Conservation (phyloP, 2,113 vertebrate species). For the Cinclus mexicanus region DNA sequence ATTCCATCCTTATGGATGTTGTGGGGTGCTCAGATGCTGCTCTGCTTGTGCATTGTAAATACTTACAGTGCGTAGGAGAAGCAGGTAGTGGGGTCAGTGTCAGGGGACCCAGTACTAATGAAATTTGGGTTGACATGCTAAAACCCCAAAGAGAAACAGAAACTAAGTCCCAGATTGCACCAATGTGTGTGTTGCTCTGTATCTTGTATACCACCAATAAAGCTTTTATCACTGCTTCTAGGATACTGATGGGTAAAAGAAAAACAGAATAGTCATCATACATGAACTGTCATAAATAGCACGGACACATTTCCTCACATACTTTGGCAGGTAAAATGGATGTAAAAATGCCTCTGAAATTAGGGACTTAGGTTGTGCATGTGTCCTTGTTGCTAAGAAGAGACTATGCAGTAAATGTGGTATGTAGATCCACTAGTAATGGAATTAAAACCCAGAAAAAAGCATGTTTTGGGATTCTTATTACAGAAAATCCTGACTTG, state of each 20-base stretch:
- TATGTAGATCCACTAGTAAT: background rate
- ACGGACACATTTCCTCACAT: background rate
- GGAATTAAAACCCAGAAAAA: background rate
- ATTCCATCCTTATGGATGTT: background rate
- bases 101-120: background rate
- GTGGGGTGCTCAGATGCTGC: background rate
- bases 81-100: background rate
- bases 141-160: background rate
- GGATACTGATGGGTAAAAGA: background rate
- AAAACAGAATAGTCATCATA: background rate
- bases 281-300: background rate
- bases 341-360: background rate
- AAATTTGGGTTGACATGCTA: background rate
- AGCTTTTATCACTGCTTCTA: background rate
- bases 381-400: background rate
- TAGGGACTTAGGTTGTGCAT: background rate
- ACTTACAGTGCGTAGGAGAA: background rate
- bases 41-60: background rate
- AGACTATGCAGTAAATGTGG: background rate
- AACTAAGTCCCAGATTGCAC: background rate
- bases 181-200: background rate
- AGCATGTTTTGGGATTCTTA: background rate
- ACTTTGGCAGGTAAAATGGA: background rate
- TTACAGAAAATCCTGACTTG: conserved; percentile 32
- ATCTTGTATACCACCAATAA: background rate